phyloP scores from a whole-genome alignment of 2,113 vertebrate species.

The Xenopus tropicalis region DNA sequence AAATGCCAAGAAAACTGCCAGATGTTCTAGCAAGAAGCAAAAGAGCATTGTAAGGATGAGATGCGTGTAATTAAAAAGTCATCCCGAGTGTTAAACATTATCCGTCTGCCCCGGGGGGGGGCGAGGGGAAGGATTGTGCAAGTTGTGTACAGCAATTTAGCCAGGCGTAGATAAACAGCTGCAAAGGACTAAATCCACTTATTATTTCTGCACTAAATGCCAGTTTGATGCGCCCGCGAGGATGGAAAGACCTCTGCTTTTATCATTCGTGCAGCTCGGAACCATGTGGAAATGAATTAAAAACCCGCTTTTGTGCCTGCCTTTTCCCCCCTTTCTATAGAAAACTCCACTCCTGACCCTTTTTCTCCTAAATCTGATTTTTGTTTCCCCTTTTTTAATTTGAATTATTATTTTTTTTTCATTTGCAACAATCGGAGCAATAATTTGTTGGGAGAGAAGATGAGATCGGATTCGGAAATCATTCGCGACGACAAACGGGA shows the following conservation, averaged over 20 bases:
- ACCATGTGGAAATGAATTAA: neutral
- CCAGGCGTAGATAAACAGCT: neutral
- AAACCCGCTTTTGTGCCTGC: neutral
- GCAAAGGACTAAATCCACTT: neutral
- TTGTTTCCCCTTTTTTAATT: too few relatives aligned
- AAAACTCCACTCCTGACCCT: neutral
- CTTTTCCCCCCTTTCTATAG: neutral
- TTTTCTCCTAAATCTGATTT: neutral
- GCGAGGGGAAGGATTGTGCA: neutral
- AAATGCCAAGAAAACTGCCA: neutral
- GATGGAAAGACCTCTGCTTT: neutral
- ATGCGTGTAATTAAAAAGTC: conserved; percentile 1
- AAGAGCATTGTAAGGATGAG: neutral
- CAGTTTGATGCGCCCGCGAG: neutral
- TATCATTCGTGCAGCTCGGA: neutral
- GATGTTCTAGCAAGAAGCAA: too few relatives aligned
- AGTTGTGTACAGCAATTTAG: neutral
- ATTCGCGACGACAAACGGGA: too few relatives aligned
- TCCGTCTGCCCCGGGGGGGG: neutral
- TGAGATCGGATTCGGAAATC: neutral
- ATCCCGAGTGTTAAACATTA: neutral
- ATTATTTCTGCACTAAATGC: conserved; percentile 26
- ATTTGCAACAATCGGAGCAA: conserved; percentile 35
- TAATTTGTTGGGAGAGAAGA: neutral
- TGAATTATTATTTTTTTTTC: neutral